Evolutionary conservation across 1,140 invertebrate species (phyloP), one percentile per base, ranked within the genome.

Genomic region (Hylaeus volcanicus): DNA sequence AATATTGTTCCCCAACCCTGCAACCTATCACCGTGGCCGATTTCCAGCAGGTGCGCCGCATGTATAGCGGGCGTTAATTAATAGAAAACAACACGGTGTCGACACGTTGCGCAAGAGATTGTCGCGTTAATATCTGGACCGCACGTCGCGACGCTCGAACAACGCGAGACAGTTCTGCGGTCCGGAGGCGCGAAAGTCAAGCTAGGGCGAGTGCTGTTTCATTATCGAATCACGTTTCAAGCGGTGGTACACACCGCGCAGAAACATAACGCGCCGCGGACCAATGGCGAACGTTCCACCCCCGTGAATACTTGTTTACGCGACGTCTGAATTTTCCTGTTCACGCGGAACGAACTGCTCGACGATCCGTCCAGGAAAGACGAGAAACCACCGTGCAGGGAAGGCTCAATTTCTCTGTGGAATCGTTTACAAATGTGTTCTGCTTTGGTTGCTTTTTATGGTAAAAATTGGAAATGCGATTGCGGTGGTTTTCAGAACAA

Each of bases 211-310:
- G 83, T 86, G 53, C 73, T 74, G 74, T 82, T 75, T 85, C 83
- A 85, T 85, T 85, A 85, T 85, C 84, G 73, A 85, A 85, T 85
- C 84, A 85, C 51, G 72, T 72, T 85, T 85, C 73, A 70, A 85
- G 83, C 76, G 83, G 51, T n/a, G 26, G 66, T 58, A 58, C 84
- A 14, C 55, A 39, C 66, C 65, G 56, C 60, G 45, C 39, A 76
- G 43, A 68, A 76, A 60, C 68, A 66, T 26, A 81, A 76, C 71
- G 76, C 61, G 2, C 39, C 12, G 69, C 58, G 56, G 77, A 68
- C 82, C 51, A 51, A 2, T 41, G 6, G 69, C 64, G 63, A 81
- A 60, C 82, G 65, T 53, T 74, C 64, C 56, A 37, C 56, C 39
- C 9, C 45, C 14, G 15, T n/a, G n/a, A 60, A 48, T 74, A 51